Percentiles rank a stretch among this genome's conserved stretches.
phyloP scores from a whole-genome alignment of 2,113 vertebrate species.

The Microtus ochrogaster region DNA sequence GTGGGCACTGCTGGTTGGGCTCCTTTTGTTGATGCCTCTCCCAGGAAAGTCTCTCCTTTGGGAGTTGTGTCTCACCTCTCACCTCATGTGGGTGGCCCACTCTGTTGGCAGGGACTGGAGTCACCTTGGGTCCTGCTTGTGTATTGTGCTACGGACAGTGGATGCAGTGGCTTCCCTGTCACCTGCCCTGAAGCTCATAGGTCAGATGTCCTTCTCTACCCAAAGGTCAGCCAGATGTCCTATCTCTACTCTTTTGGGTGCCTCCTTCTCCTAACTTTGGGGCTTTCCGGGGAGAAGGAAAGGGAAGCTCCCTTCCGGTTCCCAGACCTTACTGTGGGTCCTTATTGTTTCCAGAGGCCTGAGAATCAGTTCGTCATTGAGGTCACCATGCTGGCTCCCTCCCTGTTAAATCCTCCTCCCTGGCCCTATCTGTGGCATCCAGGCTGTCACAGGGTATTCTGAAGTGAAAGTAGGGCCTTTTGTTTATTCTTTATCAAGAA shows the following conservation, averaged over 20 bases:
- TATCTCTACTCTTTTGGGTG: neutral
- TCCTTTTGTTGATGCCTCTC: neutral
- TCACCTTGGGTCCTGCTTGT: neutral
- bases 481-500: neutral
- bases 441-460: too few relatives aligned
- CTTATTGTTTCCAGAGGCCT: neutral
- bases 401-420: neutral
- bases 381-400: rapidly evolving
- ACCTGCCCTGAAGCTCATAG: rapidly evolving
- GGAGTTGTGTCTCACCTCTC: neutral
- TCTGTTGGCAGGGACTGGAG: neutral
- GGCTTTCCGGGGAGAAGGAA: neutral
- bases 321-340: neutral
- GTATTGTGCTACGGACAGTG: neutral
- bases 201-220: neutral
- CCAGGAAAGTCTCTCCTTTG: neutral
- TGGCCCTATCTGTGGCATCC: neutral
- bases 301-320: neutral
- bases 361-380: neutral
- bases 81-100: neutral
- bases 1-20: neutral
- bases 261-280: neutral
- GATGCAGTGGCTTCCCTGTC: neutral
- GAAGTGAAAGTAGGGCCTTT: neutral
- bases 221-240: neutral